Conservation (phyloP, 2,797 vertebrate species). For the Nyctibius grandis region DNA sequence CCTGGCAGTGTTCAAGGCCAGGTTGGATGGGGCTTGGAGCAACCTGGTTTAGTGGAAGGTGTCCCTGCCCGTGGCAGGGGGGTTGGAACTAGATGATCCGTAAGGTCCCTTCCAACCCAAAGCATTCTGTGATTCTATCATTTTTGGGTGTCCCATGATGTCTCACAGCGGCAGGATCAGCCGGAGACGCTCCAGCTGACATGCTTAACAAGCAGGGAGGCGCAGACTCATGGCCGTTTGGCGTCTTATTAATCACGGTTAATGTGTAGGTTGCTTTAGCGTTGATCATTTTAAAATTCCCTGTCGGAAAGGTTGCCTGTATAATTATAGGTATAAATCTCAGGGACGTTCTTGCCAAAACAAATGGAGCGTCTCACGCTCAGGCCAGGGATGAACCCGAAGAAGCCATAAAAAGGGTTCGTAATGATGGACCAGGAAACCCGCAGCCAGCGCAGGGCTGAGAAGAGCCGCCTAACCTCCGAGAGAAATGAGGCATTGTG, state of each 20-base stretch:
- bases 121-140: too few species aligned
- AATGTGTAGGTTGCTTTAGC: slow-evolving; percentile 22
- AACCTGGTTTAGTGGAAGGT: too few species aligned
- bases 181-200: background rate
- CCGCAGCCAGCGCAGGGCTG: background rate
- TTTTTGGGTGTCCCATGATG: fast-evolving
- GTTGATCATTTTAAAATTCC: slow-evolving; percentile 15
- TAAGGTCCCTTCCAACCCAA: too few species aligned
- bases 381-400: background rate
- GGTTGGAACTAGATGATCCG: too few species aligned
- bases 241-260: slow-evolving; percentile 38
- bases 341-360: slow-evolving; percentile 49
- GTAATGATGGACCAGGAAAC: background rate
- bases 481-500: background rate
- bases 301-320: slow-evolving; percentile 17
- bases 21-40: too few species aligned
- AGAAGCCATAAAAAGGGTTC: background rate
- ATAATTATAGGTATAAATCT: slow-evolving; percentile 49
- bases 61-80: too few species aligned
- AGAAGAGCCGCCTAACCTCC: background rate
- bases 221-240: background rate
- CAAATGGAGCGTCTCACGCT: background rate
- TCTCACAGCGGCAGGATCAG: background rate
- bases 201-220: slow-evolving; percentile 23
- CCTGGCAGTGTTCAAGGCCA: too few species aligned